phyloP scores from a whole-genome alignment of 1,140 invertebrate species.

The Cotesia typhae region DNA sequence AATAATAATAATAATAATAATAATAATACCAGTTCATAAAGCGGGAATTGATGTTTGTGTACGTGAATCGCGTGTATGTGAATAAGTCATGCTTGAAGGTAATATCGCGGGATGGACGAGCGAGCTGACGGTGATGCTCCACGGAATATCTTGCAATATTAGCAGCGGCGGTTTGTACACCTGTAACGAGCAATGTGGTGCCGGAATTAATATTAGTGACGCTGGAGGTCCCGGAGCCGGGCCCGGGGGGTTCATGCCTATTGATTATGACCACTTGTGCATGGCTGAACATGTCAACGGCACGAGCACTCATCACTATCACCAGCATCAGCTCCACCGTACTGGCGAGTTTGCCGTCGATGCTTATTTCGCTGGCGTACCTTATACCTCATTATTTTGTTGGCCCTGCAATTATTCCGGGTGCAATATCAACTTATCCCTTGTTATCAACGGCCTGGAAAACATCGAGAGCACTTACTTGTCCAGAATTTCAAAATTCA shows the following conservation, averaged over 20 bases:
- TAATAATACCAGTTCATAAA: no score
- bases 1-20: no score
- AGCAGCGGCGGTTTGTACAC: constrained; percentile 38
- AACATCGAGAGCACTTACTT: constrained; percentile 52
- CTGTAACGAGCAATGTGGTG: constrained; percentile 33
- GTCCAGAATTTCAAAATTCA: constrained; percentile 44
- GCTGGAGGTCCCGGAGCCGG: constrained; percentile 32
- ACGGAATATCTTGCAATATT: constrained; percentile 47
- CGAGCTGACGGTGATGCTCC: constrained; percentile 48
- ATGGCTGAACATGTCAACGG: constrained; percentile 31
- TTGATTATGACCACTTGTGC: constrained; percentile 48
- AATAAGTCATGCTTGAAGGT: constrained; percentile 30
- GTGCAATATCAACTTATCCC: constrained; percentile 49
- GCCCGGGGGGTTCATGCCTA: constrained; percentile 28
- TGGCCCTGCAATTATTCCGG: constrained; percentile 47
- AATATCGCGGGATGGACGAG: constrained; percentile 41
- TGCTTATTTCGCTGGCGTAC: constrained; percentile 3
- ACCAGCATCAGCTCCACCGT: constrained; percentile 1
- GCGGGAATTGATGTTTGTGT: no score
- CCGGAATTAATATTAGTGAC: constrained; percentile 40
- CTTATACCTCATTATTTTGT: constrained; percentile 45
- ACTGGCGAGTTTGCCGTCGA: neutral
- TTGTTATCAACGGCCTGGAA: constrained; percentile 48
- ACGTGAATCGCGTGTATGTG: neutral
- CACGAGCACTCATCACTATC: neutral